Conservation (phyloP, 2,113 vertebrate genomes). For the Origma solitaria region DNA sequence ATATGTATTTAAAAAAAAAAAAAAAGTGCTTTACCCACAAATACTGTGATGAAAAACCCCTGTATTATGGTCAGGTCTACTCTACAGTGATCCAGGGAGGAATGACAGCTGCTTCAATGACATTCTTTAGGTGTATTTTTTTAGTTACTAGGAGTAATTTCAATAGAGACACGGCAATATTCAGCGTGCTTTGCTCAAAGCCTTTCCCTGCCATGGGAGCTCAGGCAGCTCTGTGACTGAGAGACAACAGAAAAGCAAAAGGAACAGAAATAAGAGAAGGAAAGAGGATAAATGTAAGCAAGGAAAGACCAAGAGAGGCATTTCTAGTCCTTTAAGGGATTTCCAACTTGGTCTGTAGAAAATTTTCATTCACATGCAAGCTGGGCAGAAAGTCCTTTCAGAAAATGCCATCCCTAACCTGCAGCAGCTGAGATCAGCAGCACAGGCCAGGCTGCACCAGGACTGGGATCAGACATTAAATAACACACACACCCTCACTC, state of each 20-base stretch:
- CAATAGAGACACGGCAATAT: background rate
- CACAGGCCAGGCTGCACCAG: background rate
- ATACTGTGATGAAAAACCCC: background rate
- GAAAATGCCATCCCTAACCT: background rate
- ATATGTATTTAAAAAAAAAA: too few relatives aligned
- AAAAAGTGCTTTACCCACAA: too few relatives aligned
- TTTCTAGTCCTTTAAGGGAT: background rate
- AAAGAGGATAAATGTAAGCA: background rate
- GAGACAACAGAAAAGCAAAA: background rate
- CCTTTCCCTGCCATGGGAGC: background rate
- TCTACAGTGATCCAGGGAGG: background rate
- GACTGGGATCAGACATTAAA: background rate
- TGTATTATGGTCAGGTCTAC: background rate
- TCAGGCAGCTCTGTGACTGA: background rate
- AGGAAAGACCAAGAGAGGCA: background rate
- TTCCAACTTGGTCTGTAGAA: background rate
- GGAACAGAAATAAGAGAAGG: background rate
- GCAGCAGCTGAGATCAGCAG: background rate
- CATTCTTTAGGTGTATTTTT: background rate
- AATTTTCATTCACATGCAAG: background rate
- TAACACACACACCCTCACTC: background rate
- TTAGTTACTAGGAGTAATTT: background rate
- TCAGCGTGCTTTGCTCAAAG: background rate
- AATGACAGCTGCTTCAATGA: background rate
- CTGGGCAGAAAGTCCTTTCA: background rate